These are phyloP conservation scores for Bombycilla garrulus DNA, from an alignment of 2,113 vertebrate species.

Conservation along the genomic window DNA sequence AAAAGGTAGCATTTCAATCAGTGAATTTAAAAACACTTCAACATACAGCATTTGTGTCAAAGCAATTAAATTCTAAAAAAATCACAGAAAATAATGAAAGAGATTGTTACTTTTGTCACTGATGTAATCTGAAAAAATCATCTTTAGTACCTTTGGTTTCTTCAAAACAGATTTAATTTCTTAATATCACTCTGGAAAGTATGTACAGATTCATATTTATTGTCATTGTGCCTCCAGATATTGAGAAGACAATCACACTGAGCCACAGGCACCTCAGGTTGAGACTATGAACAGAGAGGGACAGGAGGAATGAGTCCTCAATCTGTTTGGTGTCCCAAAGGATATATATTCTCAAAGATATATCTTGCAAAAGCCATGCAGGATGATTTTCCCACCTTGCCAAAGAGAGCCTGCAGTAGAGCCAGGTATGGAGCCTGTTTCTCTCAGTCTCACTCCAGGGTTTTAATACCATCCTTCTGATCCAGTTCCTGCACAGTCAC, in stretches of 20 bases:
- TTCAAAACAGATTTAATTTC: neutral
- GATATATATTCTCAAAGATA: neutral
- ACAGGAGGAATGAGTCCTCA: neutral
- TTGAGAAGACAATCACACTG: neutral
- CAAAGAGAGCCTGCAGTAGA: neutral
- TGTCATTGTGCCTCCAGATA: neutral
- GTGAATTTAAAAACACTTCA: neutral
- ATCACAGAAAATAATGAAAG: neutral
- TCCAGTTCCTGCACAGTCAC: neutral
- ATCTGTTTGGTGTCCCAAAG: neutral
- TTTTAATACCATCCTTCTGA: neutral
- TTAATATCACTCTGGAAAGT: neutral
- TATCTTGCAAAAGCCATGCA: neutral
- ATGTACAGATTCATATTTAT: neutral
- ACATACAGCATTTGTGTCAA: neutral
- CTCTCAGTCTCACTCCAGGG: neutral
- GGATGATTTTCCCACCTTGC: neutral
- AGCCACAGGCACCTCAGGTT: neutral
- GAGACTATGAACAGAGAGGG: neutral
- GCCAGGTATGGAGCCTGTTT: neutral
- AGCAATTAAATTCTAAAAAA: neutral
- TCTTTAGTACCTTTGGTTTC: neutral
- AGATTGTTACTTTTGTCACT: neutral
- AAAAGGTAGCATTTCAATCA: slow-evolving; percentile 13
- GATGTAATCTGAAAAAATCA: neutral